Base-by-base conservation (phyloP, 1,140 invertebrate genomes). In the Aphelenchoides besseyi region DNA sequence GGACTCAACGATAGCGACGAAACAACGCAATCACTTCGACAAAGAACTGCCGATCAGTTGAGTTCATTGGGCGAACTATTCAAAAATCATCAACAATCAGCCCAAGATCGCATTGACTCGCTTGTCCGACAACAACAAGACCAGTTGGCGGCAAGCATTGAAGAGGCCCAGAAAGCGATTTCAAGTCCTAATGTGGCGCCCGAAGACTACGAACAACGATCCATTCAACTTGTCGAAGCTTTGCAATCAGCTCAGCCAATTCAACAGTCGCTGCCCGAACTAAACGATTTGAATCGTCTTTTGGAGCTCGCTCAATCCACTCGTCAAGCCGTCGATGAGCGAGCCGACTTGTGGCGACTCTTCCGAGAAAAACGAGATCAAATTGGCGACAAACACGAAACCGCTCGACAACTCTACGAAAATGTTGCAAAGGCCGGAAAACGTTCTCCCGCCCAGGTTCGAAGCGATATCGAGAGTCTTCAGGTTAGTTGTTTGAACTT, bases 251-350 rank as follows among this genome's bases (percentile, higher is more conserved):
- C n/a, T n/a, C n/a, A n/a, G n/a, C n/a, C n/a, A n/a, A n/a, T n/a
- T n/a, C n/a, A n/a, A n/a, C n/a, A n/a, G n/a, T n/a, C n/a, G n/a
- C n/a, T n/a, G n/a, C n/a, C n/a, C n/a, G n/a, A n/a, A n/a, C n/a
- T n/a, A n/a, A n/a, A n/a, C n/a, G 36, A 66, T n/a, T 32, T 66
- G n/a, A 18, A 32, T n/a, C 63, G 36, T 12, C n/a, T 66, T 12
- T 12, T 66, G 12, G 36, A 66, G n/a, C 12, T 66, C 12, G 63
- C 63, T 32, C n/a, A 37, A 3, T 26, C 30, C 16, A 61, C 59
- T 2, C n/a, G 30, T 18, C n/a, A 36, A 18, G 30, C n/a, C 26
- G 30, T 29, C 30, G 59, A 61, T 36, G 59, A 61, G n/a, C n/a
- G 30, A 28, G n/a, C n/a, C 16, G 30, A 61, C 2, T n/a, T 18